Percentiles rank a stretch among this genome's conserved stretches.
phyloP scores from a whole-genome alignment of 2,888 invertebrate species.

The Pristionchus fissidentatus region DNA sequence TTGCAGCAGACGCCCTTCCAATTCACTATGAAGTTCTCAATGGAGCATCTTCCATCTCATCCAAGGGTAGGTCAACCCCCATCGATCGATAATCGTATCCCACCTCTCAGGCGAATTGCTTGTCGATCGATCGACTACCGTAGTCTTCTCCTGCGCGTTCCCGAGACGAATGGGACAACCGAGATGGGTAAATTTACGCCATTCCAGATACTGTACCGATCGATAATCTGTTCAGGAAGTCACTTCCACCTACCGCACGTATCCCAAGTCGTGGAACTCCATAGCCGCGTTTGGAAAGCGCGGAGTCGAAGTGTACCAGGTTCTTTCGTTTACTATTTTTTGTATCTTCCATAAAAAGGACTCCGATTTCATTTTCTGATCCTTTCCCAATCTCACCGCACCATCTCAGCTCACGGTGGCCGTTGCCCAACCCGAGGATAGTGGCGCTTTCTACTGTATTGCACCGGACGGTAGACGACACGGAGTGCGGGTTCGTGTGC shows the following conservation, averaged over 20 bases:
- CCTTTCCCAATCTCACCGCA: background rate
- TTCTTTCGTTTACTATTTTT: slow-evolving; percentile 39
- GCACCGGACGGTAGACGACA: slow-evolving; percentile 85
- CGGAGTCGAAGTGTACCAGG: slow-evolving; percentile 67
- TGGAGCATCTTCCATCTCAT: slow-evolving; percentile 68
- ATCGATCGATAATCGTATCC: background rate
- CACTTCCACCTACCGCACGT: slow-evolving; percentile 72
- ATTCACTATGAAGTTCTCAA: slow-evolving; percentile 69
- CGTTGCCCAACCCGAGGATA: slow-evolving; percentile 87
- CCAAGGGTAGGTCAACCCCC: slow-evolving; percentile 53
- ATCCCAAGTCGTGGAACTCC: slow-evolving; percentile 71
- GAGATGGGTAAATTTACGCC: slow-evolving; percentile 60
- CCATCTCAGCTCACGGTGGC: slow-evolving; percentile 82
- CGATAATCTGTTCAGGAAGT: slow-evolving; percentile 61
- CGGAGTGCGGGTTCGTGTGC: slow-evolving; percentile 65
- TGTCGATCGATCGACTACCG: slow-evolving; percentile 69
- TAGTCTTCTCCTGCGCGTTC: slow-evolving; percentile 70
- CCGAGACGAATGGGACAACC: slow-evolving; percentile 61
- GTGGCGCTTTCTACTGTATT: slow-evolving; percentile 87
- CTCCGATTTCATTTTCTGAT: background rate
- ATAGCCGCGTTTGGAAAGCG: slow-evolving; percentile 57
- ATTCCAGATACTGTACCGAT: background rate
- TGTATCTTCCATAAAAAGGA: background rate
- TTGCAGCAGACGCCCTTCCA: slow-evolving; percentile 67
- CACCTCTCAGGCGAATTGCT: slow-evolving; percentile 61